Percentiles rank a stretch among this genome's conserved stretches.
Evolutionary conservation across 2,113 vertebrate genomes (phyloP).

Genomic region (Hucho hucho): DNA sequence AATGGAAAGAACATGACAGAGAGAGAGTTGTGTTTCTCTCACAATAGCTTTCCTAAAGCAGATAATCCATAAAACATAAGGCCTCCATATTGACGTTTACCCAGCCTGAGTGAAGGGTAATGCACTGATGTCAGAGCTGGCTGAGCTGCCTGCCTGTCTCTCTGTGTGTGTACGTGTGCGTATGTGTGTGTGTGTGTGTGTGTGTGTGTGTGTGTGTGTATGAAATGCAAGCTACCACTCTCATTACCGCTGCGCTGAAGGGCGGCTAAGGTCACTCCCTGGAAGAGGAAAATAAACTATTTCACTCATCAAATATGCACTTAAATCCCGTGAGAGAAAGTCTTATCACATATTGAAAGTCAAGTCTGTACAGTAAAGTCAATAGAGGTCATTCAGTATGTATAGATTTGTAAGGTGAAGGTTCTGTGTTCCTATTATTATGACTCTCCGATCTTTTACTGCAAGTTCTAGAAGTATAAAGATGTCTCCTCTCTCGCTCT

Average conservation of each 20-base stretch:
- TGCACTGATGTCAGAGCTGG: conserved; percentile 59
- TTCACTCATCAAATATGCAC: conserved; percentile 59
- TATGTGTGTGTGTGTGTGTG: conserved; percentile 53
- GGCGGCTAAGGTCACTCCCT: conserved; percentile 66
- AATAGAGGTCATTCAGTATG: background rate
- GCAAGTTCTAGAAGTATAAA: too few species aligned
- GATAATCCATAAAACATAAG: conserved; percentile 74
- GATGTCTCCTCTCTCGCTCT: too few species aligned
- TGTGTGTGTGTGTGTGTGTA: conserved; percentile 53
- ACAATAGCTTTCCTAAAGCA: conserved; percentile 64
- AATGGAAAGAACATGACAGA: conserved; percentile 66
- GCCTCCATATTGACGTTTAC: conserved; percentile 66
- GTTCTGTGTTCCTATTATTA: too few species aligned
- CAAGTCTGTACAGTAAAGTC: background rate
- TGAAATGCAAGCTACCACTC: conserved; percentile 51
- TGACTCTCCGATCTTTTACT: too few species aligned
- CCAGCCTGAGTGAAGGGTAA: conserved; percentile 66
- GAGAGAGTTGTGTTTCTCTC: conserved; percentile 63
- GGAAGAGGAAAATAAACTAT: conserved; percentile 60
- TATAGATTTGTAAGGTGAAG: background rate
- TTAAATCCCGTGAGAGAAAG: conserved; percentile 49
- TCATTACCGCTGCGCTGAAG: conserved; percentile 65
- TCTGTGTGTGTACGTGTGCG: conserved; percentile 40
- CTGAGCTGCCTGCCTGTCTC: conserved; percentile 50
- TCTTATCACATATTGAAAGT: conserved; percentile 45